Percentiles rank a stretch among this genome's conserved stretches.
Evolutionary conservation across 2,113 vertebrate species (phyloP).

Genomic region (Coregonus clupeaformis): DNA sequence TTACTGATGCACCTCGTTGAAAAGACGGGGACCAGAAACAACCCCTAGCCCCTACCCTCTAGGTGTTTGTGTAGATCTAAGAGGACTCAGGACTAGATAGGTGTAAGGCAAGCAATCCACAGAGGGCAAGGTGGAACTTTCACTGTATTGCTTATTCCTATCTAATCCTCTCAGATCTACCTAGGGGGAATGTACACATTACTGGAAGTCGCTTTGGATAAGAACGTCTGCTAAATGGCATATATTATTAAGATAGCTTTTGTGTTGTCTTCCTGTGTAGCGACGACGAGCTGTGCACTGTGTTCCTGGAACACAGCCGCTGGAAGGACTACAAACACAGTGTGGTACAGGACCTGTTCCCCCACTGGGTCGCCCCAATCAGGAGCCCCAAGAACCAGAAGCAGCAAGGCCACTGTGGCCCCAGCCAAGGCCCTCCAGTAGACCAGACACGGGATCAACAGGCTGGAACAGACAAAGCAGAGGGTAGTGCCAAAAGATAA

Average conservation of each 20-base stretch:
- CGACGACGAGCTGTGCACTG: slow-evolving; percentile 55
- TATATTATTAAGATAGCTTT: background rate
- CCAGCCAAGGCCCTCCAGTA: background rate
- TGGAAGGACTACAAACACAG: slow-evolving; percentile 61
- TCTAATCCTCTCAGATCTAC: no score
- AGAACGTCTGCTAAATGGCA: no score
- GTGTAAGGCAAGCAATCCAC: no score
- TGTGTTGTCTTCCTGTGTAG: slow-evolving; percentile 21
- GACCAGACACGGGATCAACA: background rate
- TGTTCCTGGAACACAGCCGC: slow-evolving; percentile 55
- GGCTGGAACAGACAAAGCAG: background rate
- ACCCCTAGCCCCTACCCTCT: no score
- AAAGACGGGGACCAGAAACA: background rate
- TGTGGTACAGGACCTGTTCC: slow-evolving; percentile 21
- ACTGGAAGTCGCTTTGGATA: no score
- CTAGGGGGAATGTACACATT: no score
- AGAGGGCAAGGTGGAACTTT: background rate
- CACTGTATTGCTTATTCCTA: no score
- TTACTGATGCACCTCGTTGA: background rate
- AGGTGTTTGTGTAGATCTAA: no score
- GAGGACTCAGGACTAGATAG: no score
- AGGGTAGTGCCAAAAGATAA: background rate
- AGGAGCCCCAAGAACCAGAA: background rate
- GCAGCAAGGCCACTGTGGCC: background rate
- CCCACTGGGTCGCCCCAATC: background rate